Conservation (phyloP, 1,140 invertebrate genomes). For the Pachypeltis micranthus region DNA sequence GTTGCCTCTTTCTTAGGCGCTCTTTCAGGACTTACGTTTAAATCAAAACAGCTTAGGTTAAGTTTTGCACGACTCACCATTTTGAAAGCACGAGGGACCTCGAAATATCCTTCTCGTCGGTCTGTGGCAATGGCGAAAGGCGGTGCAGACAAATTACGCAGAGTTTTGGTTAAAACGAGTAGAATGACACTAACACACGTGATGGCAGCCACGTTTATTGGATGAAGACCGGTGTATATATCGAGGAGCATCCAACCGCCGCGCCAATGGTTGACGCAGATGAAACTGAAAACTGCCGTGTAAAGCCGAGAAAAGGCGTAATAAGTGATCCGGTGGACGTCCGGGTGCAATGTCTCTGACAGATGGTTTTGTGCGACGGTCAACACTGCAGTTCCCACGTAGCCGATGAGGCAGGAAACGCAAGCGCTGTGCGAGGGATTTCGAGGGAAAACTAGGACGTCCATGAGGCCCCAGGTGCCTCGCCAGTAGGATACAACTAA, state of each 20-base stretch:
- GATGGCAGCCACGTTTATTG: slow-evolving; percentile 42
- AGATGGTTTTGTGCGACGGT: slow-evolving; percentile 52
- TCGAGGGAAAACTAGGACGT: slow-evolving; percentile 51
- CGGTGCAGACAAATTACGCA: slow-evolving; percentile 68
- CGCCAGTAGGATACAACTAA: slow-evolving; percentile 75
- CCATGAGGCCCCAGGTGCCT: slow-evolving; percentile 69
- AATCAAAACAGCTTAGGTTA: no score
- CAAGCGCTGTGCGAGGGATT: slow-evolving; percentile 44
- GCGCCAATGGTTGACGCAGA: slow-evolving; percentile 73
- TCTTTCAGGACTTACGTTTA: no score
- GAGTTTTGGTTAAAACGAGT: slow-evolving; percentile 46
- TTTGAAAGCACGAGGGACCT: slow-evolving; percentile 70
- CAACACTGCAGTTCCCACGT: slow-evolving; percentile 52
- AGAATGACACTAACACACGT: slow-evolving; percentile 47
- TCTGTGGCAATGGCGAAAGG: slow-evolving; percentile 66
- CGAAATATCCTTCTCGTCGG: slow-evolving; percentile 59
- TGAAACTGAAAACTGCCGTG: slow-evolving; percentile 58
- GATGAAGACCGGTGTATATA: slow-evolving; percentile 48
- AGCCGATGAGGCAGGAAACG: slow-evolving; percentile 53
- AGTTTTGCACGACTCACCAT: slow-evolving; percentile 21
- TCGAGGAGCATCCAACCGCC: slow-evolving; percentile 67
- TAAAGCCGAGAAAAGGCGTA: slow-evolving; percentile 60
- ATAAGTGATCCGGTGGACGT: slow-evolving; percentile 51
- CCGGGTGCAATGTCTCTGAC: slow-evolving; percentile 47
- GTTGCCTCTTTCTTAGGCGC: no score